These are phyloP conservation scores for Dasyornis broadbenti DNA, from an alignment of 2,113 vertebrate species.

Conservation along the genomic window DNA sequence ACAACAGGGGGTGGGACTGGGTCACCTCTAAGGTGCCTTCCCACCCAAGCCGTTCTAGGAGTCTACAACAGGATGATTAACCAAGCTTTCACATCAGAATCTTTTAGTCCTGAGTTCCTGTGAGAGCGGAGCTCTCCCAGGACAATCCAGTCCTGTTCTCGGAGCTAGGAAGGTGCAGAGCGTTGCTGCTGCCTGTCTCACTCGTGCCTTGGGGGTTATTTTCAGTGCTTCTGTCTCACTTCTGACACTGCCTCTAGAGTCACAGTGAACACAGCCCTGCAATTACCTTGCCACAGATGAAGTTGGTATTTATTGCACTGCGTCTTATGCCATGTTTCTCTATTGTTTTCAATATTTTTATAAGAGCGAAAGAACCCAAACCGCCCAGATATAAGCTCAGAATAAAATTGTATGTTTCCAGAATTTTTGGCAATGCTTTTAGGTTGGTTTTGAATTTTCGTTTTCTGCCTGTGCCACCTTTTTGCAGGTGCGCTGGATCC, in stretches of 20 bases:
- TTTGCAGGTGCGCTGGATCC: background rate
- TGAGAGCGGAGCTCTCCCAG: background rate
- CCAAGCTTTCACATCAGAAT: background rate
- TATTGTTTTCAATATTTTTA: background rate
- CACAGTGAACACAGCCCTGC: background rate
- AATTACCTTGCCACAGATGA: background rate
- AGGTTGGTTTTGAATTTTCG: background rate
- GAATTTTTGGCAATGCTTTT: background rate
- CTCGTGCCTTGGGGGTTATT: background rate
- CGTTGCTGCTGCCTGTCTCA: background rate
- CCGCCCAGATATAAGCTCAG: background rate
- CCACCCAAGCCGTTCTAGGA: background rate
- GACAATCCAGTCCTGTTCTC: background rate
- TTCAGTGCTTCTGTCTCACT: background rate
- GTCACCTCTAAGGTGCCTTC: background rate
- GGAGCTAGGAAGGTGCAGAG: background rate
- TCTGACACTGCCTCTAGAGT: background rate
- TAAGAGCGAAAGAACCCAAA: background rate
- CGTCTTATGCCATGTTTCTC: background rate
- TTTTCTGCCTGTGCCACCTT: background rate
- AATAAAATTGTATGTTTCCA: background rate
- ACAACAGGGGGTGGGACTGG: background rate
- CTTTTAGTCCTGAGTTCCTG: background rate
- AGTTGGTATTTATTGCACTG: background rate
- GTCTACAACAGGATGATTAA: background rate